These are phyloP conservation scores for Hemibagrus guttatus DNA, from an alignment of 2,797 vertebrate genomes.

Conservation along the genomic window DNA sequence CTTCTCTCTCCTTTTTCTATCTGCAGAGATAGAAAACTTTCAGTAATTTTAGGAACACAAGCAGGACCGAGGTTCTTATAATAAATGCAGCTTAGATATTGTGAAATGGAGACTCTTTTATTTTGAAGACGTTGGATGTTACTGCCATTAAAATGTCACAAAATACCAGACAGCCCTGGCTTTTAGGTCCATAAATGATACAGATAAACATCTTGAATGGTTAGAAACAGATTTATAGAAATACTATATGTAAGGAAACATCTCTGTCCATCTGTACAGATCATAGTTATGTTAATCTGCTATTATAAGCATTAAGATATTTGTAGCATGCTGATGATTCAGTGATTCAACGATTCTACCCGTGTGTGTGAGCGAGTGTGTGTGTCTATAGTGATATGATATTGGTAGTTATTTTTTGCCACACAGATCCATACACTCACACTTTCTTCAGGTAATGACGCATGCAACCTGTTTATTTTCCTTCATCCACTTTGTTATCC, in stretches of 20 bases:
- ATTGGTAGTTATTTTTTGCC: not conserved
- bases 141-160: not conserved
- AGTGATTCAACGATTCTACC: not conserved
- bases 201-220: not conserved
- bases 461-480: slow-evolving; percentile 19
- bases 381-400: not conserved
- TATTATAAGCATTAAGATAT: not conserved
- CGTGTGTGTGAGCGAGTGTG: not conserved
- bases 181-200: not conserved
- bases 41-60: not conserved
- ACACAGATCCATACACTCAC: not conserved
- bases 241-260: not conserved
- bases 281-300: not conserved
- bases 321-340: not conserved
- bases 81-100: not conserved
- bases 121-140: not conserved
- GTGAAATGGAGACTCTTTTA: not conserved
- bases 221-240: not conserved
- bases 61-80: not conserved
- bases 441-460: slow-evolving; percentile 28
- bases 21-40: not conserved
- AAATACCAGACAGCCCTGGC: not conserved
- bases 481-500: not conserved
- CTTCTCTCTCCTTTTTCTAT: not conserved
- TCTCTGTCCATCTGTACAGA: too few species aligned